Conservation (phyloP, 2,113 vertebrate genomes). For the Panurus biarmicus region DNA sequence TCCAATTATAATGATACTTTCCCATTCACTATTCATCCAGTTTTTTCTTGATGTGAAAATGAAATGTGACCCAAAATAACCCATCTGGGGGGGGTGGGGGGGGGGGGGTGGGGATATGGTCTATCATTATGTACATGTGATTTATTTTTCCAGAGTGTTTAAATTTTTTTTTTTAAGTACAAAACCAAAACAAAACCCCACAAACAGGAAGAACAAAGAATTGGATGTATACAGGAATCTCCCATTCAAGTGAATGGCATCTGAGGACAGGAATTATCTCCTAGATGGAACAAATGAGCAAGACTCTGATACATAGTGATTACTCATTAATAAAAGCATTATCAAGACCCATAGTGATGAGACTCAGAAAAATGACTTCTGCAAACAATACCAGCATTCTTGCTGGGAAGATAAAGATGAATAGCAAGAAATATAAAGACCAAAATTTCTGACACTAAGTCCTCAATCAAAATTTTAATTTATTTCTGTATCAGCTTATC, state of each 20-base stretch:
- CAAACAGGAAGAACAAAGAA: neutral
- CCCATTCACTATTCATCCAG: conserved; percentile 58
- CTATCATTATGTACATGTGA: neutral
- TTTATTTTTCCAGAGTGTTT: conserved; percentile 25
- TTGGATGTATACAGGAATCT: neutral
- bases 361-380: conserved; percentile 13
- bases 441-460: neutral
- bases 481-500: neutral
- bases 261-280: conserved; percentile 18
- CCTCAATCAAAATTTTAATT: neutral
- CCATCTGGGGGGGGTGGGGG: neutral
- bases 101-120: neutral
- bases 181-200: neutral
- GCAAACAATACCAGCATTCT: neutral
- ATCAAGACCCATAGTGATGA: neutral
- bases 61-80: conserved; percentile 59
- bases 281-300: conserved; percentile 19
- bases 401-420: neutral
- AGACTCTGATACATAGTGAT: neutral
- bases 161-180: neutral
- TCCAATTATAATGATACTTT: conserved; percentile 56
- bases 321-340: conserved; percentile 12
- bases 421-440: neutral
- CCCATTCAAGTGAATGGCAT: neutral
- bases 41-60: conserved; percentile 60